These are phyloP conservation scores for Idaea dimidiata DNA, from an alignment of 2,888 invertebrate genomes.

Conservation along the genomic window DNA sequence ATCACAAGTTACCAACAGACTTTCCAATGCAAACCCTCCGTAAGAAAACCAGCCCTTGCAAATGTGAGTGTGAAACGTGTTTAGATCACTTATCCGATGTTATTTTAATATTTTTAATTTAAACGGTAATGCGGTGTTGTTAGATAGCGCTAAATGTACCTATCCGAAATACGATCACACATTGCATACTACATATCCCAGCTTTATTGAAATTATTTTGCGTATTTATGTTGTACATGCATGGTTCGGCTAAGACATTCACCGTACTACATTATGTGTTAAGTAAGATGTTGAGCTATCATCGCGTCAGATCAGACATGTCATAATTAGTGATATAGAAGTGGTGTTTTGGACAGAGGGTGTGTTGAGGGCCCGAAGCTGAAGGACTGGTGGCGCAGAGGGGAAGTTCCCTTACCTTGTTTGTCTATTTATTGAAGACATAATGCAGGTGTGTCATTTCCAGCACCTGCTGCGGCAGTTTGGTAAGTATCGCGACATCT, in stretches of 20 bases:
- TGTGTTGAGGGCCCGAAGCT: constrained; percentile 61
- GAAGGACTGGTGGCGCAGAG: constrained; percentile 54
- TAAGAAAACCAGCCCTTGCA: constrained; percentile 96
- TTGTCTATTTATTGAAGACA: constrained; percentile 66
- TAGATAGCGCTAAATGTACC: constrained; percentile 66
- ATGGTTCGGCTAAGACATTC: constrained; percentile 60
- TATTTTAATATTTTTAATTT: constrained; percentile 41
- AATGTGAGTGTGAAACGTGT: constrained; percentile 87
- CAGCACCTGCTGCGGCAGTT: constrained; percentile 79
- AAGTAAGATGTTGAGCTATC: constrained; percentile 33
- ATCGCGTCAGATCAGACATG: constrained; percentile 57
- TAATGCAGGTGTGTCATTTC: constrained; percentile 82
- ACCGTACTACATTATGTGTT: constrained; percentile 42
- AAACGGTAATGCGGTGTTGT: constrained; percentile 53
- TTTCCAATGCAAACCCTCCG: constrained; percentile 93
- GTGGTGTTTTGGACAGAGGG: constrained; percentile 78
- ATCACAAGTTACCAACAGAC: constrained; percentile 80
- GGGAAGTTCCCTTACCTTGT: constrained; percentile 51
- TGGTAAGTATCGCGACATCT: constrained; percentile 67
- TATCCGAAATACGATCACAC: constrained; percentile 43
- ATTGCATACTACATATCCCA: constrained; percentile 44
- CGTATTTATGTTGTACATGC: constrained; percentile 64
- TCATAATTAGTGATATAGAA: constrained; percentile 60
- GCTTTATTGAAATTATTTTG: constrained; percentile 67
- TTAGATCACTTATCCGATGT: constrained; percentile 41